Conservation (phyloP, 2,113 vertebrate genomes). For the Sapajus apella region DNA sequence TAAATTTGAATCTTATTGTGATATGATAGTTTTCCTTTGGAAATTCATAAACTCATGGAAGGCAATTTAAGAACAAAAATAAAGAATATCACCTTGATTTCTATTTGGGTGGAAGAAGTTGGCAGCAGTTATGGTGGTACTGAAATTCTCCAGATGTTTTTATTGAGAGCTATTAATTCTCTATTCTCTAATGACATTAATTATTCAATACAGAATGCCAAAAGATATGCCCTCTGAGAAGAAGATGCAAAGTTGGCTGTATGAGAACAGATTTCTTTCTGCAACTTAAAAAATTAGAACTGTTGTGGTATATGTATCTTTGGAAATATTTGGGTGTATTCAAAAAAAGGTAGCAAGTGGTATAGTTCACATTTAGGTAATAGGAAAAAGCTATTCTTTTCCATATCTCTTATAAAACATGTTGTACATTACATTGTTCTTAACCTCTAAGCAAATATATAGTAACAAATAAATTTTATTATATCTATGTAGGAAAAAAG, state of each 20-base stretch:
- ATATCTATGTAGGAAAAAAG: neutral
- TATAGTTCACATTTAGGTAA: neutral
- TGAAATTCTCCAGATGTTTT: constrained; percentile 77
- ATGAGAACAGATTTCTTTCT: constrained; percentile 54
- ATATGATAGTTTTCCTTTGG: neutral
- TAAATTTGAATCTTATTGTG: neutral
- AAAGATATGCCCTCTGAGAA: constrained; percentile 65
- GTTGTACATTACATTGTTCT: neutral
- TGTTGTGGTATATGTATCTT: neutral
- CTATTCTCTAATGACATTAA: constrained; percentile 71
- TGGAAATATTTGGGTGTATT: constrained; percentile 20
- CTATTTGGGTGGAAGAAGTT: constrained; percentile 46
- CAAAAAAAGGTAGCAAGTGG: constrained; percentile 36
- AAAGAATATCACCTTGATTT: constrained; percentile 71
- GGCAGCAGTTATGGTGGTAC: constrained; percentile 32
- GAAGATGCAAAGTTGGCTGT: constrained; percentile 43
- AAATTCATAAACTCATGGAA: constrained; percentile 46
- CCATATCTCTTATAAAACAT: neutral
- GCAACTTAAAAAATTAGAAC: neutral
- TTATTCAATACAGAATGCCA: constrained; percentile 57
- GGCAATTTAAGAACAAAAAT: neutral
- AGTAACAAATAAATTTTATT: neutral
- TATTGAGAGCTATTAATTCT: constrained; percentile 81
- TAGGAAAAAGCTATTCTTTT: constrained; percentile 8
- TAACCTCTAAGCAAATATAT: neutral